Evolutionary conservation across 1,140 invertebrate species (phyloP).

Genomic region (Diachasma alloeum): DNA sequence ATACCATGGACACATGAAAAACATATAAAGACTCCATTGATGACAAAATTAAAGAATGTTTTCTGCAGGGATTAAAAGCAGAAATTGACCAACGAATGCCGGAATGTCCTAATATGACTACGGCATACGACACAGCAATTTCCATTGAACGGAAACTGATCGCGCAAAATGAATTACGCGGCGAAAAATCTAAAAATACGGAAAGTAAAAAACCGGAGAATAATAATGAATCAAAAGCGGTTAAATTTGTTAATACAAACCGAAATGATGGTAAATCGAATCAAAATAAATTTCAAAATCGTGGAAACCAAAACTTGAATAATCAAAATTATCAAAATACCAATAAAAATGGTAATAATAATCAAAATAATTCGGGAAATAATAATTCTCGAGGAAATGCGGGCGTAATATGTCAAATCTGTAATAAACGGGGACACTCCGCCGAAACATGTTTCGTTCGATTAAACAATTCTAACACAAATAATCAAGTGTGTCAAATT

Average conservation of each 20-base stretch:
- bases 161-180: too few species aligned
- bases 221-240: neutral
- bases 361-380: too few species aligned
- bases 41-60: neutral
- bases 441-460: neutral
- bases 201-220: neutral
- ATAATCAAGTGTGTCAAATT: neutral
- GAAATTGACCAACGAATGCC: slow-evolving; percentile 25
- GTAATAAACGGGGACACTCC: too few species aligned
- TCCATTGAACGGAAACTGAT: neutral
- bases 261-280: neutral
- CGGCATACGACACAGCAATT: neutral
- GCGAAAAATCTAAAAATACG: neutral
- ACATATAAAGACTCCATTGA: neutral
- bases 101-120: neutral
- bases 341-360: neutral
- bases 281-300: neutral
- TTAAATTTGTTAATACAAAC: neutral
- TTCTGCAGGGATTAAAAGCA: too few species aligned
- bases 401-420: too few species aligned
- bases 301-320: neutral
- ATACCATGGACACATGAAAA: neutral
- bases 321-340: neutral
- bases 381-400: too few species aligned
- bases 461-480: neutral